These are phyloP conservation scores for Pheosia tremula DNA, from an alignment of 2,888 invertebrate genomes.

Conservation along the genomic window DNA sequence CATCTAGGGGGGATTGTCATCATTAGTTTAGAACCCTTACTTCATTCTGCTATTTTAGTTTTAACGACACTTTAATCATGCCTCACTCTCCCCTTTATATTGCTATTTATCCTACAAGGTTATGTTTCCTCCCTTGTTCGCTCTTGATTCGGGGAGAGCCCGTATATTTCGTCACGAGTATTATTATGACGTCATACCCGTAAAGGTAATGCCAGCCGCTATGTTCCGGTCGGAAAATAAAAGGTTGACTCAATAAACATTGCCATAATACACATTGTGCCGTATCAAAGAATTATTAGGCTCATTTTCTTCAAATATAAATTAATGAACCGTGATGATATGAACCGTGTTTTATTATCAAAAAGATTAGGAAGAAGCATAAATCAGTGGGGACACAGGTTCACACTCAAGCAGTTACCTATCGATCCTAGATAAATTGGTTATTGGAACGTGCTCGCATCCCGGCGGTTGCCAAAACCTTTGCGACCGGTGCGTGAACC, in stretches of 20 bases:
- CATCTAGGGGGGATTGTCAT: too few relatives aligned
- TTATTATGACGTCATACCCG: conserved; percentile 33
- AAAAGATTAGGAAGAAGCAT: conserved; percentile 9
- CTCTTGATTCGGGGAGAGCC: conserved; percentile 29
- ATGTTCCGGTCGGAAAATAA: conserved; percentile 2
- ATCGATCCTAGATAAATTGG: conserved; percentile 30
- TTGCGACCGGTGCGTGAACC: conserved; percentile 19
- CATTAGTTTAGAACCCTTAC: too few relatives aligned
- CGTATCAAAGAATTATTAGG: background rate
- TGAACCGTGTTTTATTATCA: background rate
- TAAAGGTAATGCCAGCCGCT: background rate
- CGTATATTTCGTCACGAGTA: conserved; percentile 28
- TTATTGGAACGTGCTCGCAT: conserved; percentile 24
- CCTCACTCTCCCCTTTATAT: conserved; percentile 19
- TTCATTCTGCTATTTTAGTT: too few relatives aligned
- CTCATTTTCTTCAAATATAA: background rate
- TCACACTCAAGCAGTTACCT: conserved; percentile 27
- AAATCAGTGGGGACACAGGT: conserved; percentile 23
- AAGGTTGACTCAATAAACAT: background rate
- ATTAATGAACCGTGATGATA: background rate
- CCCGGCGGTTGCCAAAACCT: conserved; percentile 27
- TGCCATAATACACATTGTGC: background rate
- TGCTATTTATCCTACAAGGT: conserved; percentile 33
- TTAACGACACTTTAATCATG: background rate
- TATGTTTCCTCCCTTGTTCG: conserved; percentile 23